Percentiles rank a stretch among this genome's conserved stretches.
These are phyloP conservation scores for Benthosema pterotum DNA, from an alignment of 2,797 vertebrate genomes.

Conservation along the genomic window DNA sequence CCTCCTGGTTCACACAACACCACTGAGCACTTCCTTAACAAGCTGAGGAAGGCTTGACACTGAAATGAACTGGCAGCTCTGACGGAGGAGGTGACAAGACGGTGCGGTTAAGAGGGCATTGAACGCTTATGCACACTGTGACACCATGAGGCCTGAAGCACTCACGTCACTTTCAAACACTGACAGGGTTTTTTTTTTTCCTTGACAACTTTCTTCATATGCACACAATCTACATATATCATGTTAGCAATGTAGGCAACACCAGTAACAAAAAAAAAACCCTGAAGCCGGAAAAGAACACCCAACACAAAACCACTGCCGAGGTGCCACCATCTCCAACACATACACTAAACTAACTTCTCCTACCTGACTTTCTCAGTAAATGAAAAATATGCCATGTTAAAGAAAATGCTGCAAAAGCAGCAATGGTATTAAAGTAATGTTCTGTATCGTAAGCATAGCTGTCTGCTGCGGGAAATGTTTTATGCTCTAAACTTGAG, in stretches of 20 bases:
- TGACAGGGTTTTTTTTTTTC: too few species aligned
- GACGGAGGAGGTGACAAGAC: too few species aligned
- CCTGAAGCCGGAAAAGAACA: constrained; percentile 19
- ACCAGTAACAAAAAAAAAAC: constrained; percentile 24
- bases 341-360: background rate
- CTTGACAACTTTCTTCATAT: constrained; percentile 17
- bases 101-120: too few species aligned
- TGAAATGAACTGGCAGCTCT: too few species aligned
- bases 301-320: constrained; percentile 1
- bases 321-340: background rate
- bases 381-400: constrained; percentile 18
- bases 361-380: background rate
- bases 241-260: constrained; percentile 18
- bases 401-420: constrained; percentile 4
- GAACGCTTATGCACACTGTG: too few species aligned
- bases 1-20: too few species aligned
- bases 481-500: constrained; percentile 32
- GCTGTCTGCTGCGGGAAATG: constrained; percentile 9
- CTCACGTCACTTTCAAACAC: constrained; percentile 16
- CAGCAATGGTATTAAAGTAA: constrained; percentile 14
- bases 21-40: too few species aligned
- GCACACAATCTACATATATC: too few species aligned
- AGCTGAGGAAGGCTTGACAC: too few species aligned
- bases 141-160: too few species aligned
- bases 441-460: constrained; percentile 9